These are phyloP conservation scores for Diplazon laetatorius DNA, from an alignment of 2,888 invertebrate genomes.

Conservation along the genomic window DNA sequence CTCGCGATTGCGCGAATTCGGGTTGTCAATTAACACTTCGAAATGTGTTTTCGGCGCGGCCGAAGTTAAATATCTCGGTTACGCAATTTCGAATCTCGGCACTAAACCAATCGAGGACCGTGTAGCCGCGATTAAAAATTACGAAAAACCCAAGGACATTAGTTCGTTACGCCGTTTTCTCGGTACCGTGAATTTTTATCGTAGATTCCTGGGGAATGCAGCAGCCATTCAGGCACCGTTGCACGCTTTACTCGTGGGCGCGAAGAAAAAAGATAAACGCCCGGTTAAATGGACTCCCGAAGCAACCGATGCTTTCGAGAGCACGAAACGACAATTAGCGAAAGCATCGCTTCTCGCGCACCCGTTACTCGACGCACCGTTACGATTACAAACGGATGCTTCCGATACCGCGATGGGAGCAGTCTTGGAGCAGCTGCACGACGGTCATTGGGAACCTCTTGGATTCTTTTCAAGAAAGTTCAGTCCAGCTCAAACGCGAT, in stretches of 20 bases:
- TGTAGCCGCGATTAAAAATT: conserved; percentile 9
- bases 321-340: neutral
- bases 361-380: neutral
- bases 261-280: conserved; percentile 44
- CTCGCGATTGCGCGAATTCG: conserved; percentile 17
- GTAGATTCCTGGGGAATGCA: conserved; percentile 38
- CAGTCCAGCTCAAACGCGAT: conserved; percentile 58
- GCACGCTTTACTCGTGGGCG: neutral
- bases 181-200: conserved; percentile 43
- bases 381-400: conserved; percentile 2
- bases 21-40: conserved; percentile 19
- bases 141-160: conserved; percentile 8
- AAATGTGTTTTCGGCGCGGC: conserved; percentile 25
- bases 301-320: conserved; percentile 25
- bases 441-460: conserved; percentile 16
- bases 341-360: conserved; percentile 35
- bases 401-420: conserved; percentile 44
- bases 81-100: neutral
- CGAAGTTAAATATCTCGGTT: conserved; percentile 30
- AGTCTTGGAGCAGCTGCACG: conserved; percentile 25
- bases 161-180: conserved; percentile 46
- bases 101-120: conserved; percentile 30
- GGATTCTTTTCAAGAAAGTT: conserved; percentile 46
- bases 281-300: conserved; percentile 44
- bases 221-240: conserved; percentile 30